Conservation (phyloP, 2,113 vertebrate species). For the Corythoichthys haematopterus region DNA sequence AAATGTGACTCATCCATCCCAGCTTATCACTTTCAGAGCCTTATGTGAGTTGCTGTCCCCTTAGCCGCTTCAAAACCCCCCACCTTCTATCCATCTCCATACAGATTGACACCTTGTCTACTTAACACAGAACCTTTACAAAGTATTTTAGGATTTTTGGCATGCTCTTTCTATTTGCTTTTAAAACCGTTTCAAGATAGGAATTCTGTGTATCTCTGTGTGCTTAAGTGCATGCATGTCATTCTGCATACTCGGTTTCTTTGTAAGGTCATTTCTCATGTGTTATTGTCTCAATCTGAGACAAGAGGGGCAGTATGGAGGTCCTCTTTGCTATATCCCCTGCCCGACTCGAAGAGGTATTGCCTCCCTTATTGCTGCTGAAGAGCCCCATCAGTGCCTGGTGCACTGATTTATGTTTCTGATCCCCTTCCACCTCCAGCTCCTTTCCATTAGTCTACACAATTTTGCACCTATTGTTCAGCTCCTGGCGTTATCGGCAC, state of each 20-base stretch:
- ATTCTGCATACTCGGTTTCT: slow-evolving; percentile 19
- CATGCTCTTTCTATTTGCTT: not conserved
- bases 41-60: slow-evolving; percentile 22
- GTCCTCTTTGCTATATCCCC: slow-evolving; percentile 34
- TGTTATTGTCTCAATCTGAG: slow-evolving; percentile 33
- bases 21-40: slow-evolving; percentile 49
- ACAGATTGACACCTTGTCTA: slow-evolving; percentile 37
- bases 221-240: slow-evolving; percentile 43
- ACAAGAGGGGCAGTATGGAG: slow-evolving; percentile 25
- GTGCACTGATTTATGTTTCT: slow-evolving; percentile 67
- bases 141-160: slow-evolving; percentile 27
- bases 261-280: slow-evolving; percentile 38
- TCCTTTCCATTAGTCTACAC: slow-evolving; percentile 71
- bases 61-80: not conserved
- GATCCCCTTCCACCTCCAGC: slow-evolving; percentile 63
- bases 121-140: slow-evolving; percentile 40
- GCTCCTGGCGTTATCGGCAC: slow-evolving; percentile 57
- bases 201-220: slow-evolving; percentile 17
- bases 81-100: slow-evolving; percentile 14
- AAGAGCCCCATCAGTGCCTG: slow-evolving; percentile 72
- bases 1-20: slow-evolving; percentile 68
- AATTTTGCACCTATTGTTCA: slow-evolving; percentile 71
- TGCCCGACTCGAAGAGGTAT: slow-evolving; percentile 58
- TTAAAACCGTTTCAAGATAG: not conserved
- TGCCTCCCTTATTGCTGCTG: slow-evolving; percentile 67